These are phyloP conservation scores for Pterostichus madidus DNA, from an alignment of 2,888 invertebrate species.

Conservation along the genomic window DNA sequence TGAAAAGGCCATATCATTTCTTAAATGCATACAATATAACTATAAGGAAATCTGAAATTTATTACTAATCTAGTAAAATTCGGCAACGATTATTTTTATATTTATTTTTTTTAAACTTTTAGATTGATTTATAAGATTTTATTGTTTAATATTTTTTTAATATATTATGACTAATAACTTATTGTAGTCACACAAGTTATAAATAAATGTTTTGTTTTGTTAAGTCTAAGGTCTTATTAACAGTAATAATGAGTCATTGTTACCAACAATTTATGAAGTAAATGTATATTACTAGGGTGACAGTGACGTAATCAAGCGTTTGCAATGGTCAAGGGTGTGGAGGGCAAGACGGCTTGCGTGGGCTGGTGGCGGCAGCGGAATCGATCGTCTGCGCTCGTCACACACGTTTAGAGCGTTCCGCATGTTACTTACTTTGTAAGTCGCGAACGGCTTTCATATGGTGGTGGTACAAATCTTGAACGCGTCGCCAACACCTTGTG, in stretches of 20 bases:
- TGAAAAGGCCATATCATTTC: conserved; percentile 44
- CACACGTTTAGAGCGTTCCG: conserved; percentile 20
- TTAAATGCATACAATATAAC: not conserved
- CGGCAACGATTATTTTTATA: conserved; percentile 36
- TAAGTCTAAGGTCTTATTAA: not conserved
- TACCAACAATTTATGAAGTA: not conserved
- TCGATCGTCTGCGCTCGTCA: conserved; percentile 52
- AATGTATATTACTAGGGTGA: not conserved
- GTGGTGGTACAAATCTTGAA: conserved; percentile 55
- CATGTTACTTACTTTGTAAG: conserved; percentile 35
- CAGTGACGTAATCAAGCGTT: conserved; percentile 20
- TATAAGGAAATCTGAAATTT: not conserved
- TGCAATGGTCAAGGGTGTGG: conserved; percentile 2
- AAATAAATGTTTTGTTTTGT: conserved; percentile 39
- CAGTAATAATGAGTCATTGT: conserved; percentile 17
- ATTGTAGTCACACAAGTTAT: conserved; percentile 17
- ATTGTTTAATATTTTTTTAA: conserved; percentile 16
- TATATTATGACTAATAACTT: conserved; percentile 23
- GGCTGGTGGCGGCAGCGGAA: conserved; percentile 47
- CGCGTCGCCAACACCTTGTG: conserved; percentile 46
- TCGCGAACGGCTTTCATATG: conserved; percentile 47
- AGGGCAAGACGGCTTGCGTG: not conserved
- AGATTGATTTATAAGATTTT: conserved; percentile 10
- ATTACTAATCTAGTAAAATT: not conserved
- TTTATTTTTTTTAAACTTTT: conserved; percentile 8